A percentile compares a stretch with the other conserved stretches of the same genome.
phyloP scores from a whole-genome alignment of 2,888 invertebrate species.

The Phalera bucephala region DNA sequence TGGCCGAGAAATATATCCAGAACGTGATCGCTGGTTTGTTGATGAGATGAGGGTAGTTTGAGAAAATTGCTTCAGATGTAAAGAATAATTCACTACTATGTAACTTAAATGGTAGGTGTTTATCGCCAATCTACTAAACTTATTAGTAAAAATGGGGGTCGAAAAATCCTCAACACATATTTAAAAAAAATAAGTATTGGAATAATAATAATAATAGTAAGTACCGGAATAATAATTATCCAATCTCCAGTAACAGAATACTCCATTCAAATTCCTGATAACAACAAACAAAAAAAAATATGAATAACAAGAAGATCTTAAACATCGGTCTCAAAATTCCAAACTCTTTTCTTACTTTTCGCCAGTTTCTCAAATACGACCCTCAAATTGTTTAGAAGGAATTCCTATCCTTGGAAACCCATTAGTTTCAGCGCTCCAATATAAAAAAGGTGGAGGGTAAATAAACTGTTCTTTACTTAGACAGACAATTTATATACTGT shows the following conservation, averaged over 20 bases:
- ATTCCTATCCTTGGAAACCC: slow-evolving; percentile 39
- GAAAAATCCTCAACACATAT: too few species aligned
- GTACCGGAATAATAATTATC: too few species aligned
- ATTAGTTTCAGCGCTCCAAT: slow-evolving; percentile 36
- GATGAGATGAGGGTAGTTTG: too few species aligned
- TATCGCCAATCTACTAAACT: too few species aligned
- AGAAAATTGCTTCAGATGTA: too few species aligned
- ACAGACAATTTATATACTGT: slow-evolving; percentile 37
- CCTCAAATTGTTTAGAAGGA: slow-evolving; percentile 42
- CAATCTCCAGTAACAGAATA: too few species aligned
- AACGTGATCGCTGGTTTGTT: neutral
- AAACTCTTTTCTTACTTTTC: slow-evolving; percentile 18
- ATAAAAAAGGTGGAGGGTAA: slow-evolving; percentile 33
- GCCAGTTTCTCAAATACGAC: slow-evolving; percentile 23
- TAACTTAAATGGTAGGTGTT: too few species aligned
- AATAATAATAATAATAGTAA: neutral
- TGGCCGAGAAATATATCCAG: neutral
- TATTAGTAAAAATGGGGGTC: too few species aligned
- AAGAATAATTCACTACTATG: too few species aligned
- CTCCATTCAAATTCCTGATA: slow-evolving; percentile 1
- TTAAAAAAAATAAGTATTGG: too few species aligned
- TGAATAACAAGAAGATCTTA: slow-evolving; percentile 12
- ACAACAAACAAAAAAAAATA: slow-evolving; percentile 10
- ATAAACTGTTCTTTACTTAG: slow-evolving; percentile 36
- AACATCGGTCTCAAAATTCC: slow-evolving; percentile 1